These are phyloP conservation scores for Mesocentrotus franciscanus DNA, from an alignment of 53 echinoderm and acorn worm species.

Conservation along the genomic window DNA sequence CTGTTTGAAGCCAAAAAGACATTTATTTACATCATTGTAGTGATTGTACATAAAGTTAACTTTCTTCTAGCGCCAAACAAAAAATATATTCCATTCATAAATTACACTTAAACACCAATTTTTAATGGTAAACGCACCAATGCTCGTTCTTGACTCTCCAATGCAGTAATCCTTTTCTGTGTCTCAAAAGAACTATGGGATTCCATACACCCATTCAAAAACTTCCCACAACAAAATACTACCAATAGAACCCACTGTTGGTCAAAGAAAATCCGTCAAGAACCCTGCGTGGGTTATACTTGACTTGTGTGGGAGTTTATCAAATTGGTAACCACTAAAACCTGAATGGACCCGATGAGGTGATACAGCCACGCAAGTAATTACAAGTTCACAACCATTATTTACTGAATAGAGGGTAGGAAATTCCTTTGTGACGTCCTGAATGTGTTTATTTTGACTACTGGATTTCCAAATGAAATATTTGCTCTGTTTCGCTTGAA, in stretches of 20 bases:
- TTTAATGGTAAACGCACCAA: too few species aligned
- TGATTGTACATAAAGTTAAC: too few species aligned
- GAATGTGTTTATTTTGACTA: neutral
- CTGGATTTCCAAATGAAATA: neutral
- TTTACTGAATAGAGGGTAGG: neutral
- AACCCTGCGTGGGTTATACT: neutral
- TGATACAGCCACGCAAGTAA: neutral
- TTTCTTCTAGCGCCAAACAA: too few species aligned
- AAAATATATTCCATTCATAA: too few species aligned
- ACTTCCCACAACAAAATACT: neutral
- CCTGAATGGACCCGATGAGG: neutral
- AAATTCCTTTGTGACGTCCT: neutral
- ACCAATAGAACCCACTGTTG: neutral
- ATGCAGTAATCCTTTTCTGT: too few species aligned
- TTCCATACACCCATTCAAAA: neutral
- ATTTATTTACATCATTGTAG: too few species aligned
- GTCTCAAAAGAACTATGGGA: neutral
- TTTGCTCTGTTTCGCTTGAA: neutral
- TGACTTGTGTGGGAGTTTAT: conserved; percentile 14
- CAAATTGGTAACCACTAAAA: neutral
- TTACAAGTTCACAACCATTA: neutral
- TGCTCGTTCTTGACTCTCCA: too few species aligned
- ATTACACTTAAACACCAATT: too few species aligned
- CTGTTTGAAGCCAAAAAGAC: too few species aligned
- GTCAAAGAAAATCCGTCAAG: neutral